Conservation (phyloP, 2,113 vertebrate genomes). For the Cochlearius cochlearius region DNA sequence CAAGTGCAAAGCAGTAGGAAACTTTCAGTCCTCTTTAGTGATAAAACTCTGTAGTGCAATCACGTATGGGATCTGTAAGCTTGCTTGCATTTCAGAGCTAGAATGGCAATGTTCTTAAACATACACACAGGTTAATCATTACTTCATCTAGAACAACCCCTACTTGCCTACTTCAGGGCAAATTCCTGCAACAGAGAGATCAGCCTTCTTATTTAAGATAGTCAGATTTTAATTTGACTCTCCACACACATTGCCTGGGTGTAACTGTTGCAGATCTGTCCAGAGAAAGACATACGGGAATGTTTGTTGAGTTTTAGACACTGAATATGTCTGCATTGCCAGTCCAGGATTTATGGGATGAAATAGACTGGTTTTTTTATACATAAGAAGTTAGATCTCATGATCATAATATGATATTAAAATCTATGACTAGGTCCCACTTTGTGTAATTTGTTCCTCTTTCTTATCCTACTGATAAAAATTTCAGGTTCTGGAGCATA, state of each 20-base stretch:
- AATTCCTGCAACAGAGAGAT: not conserved
- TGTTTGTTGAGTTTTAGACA: not conserved
- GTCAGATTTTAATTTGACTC: not conserved
- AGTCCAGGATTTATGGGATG: not conserved
- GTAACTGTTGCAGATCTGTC: not conserved
- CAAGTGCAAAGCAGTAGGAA: not conserved
- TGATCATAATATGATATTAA: not conserved
- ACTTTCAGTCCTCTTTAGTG: not conserved
- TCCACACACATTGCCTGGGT: not conserved
- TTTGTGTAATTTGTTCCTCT: not conserved
- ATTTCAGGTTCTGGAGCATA: not conserved
- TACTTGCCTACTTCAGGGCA: not conserved
- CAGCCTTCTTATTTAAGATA: not conserved
- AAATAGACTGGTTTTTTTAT: not conserved
- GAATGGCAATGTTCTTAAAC: not conserved
- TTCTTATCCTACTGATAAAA: not conserved
- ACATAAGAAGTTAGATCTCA: not conserved
- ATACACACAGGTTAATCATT: not conserved
- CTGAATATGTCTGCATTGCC: not conserved
- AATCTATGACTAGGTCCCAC: not conserved
- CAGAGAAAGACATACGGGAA: not conserved
- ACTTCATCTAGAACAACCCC: not conserved
- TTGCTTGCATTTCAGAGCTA: not conserved
- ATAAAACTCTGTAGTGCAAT: not conserved
- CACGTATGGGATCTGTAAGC: not conserved